Conservation (phyloP, 1,140 invertebrate genomes). For the Helicoverpa zea region DNA sequence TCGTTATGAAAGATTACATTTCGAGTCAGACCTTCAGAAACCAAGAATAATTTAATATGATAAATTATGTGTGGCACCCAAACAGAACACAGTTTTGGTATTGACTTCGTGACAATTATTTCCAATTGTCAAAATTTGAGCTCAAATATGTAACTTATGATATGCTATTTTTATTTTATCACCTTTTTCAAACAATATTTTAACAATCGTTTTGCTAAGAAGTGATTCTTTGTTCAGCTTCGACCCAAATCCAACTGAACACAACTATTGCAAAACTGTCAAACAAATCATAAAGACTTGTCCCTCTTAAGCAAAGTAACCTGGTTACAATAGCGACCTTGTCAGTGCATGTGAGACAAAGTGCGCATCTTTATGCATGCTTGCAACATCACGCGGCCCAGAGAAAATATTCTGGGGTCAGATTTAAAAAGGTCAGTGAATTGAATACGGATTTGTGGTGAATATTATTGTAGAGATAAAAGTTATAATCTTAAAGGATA, state of each 20-base stretch:
- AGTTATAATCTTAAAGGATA: neutral
- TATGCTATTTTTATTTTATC: too few species aligned
- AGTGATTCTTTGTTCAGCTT: too few species aligned
- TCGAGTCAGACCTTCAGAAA: neutral
- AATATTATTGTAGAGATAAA: neutral
- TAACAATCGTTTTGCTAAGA: too few species aligned
- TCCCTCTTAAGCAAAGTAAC: neutral
- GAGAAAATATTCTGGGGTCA: conserved; percentile 29
- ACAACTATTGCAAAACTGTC: too few species aligned
- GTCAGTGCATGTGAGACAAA: conserved; percentile 19
- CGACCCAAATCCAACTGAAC: too few species aligned
- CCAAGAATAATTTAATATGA: too few species aligned
- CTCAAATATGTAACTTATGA: too few species aligned
- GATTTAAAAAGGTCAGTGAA: conserved; percentile 28
- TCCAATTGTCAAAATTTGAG: too few species aligned
- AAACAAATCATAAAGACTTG: neutral
- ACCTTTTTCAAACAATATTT: too few species aligned
- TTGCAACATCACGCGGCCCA: conserved; percentile 6
- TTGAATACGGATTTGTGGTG: neutral
- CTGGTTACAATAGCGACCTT: conserved; percentile 19
- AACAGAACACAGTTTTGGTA: too few species aligned
- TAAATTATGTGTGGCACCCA: too few species aligned
- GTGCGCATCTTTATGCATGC: conserved; percentile 40
- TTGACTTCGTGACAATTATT: too few species aligned
- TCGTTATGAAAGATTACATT: neutral